Evolutionary conservation across 2,797 vertebrate species (phyloP).

Genomic region (Ceyx erithaca): DNA sequence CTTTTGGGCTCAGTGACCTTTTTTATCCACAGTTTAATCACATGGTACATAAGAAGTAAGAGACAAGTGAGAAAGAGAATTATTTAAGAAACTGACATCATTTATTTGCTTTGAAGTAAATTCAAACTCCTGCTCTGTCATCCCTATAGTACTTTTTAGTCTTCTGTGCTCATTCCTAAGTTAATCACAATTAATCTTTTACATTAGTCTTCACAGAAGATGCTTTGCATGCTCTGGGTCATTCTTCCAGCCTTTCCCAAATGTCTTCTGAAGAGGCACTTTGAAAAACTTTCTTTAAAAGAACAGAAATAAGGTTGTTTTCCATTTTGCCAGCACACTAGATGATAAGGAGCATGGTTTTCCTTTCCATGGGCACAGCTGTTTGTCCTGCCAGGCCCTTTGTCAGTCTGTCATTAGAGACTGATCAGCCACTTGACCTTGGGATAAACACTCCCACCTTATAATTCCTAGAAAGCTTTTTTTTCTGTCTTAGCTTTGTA

Average conservation of each 20-base stretch:
- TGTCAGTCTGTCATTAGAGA: background rate
- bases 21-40: background rate
- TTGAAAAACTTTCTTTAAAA: background rate
- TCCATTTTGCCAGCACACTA: background rate
- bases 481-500: background rate
- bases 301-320: background rate
- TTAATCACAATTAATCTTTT: background rate
- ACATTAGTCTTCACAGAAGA: background rate
- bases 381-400: background rate
- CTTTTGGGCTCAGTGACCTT: background rate
- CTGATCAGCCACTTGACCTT: background rate
- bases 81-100: background rate
- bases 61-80: slow-evolving; percentile 30
- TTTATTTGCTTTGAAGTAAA: slow-evolving; percentile 35
- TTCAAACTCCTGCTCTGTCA: background rate
- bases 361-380: background rate
- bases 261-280: background rate
- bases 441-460: background rate
- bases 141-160: background rate
- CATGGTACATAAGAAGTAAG: background rate
- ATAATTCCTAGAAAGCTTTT: background rate
- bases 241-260: background rate
- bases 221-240: background rate
- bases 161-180: background rate
- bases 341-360: background rate